Percentiles rank a stretch among this genome's conserved stretches.
Evolutionary conservation across 2,113 vertebrate species (phyloP).

Genomic region (Tautogolabrus adspersus): DNA sequence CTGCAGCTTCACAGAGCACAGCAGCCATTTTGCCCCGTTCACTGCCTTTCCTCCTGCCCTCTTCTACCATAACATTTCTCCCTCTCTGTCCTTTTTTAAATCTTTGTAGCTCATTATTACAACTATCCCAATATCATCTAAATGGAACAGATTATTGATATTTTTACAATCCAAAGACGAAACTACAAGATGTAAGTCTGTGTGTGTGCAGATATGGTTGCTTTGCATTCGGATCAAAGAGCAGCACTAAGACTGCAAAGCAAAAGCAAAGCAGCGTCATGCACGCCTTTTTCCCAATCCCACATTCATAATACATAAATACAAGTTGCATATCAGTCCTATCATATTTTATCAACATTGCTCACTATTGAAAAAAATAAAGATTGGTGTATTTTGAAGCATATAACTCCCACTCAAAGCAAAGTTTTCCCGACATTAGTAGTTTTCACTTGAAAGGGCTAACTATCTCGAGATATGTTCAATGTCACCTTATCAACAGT

Average conservation of each 20-base stretch:
- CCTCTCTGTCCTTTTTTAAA: constrained; percentile 26
- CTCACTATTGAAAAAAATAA: constrained; percentile 19
- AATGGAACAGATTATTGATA: constrained; percentile 6
- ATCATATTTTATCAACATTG: constrained; percentile 4
- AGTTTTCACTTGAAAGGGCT: neutral
- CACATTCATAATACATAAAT: constrained; percentile 21
- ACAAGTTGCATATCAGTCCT: constrained; percentile 9
- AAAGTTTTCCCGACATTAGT: neutral
- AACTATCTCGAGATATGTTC: neutral
- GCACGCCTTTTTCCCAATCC: constrained; percentile 40
- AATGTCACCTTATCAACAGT: too few relatives aligned
- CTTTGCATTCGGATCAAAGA: constrained; percentile 50
- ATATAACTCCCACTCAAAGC: neutral
- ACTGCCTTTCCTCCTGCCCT: constrained; percentile 43
- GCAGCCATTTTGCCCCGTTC: constrained; percentile 69
- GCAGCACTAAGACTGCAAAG: constrained; percentile 34
- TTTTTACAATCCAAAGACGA: constrained; percentile 47
- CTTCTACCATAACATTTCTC: constrained; percentile 39
- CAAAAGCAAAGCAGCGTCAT: constrained; percentile 38
- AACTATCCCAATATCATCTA: neutral
- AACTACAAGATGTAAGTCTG: constrained; percentile 35
- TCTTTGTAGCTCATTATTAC: neutral
- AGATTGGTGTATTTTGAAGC: neutral
- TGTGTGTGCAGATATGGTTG: constrained; percentile 36
- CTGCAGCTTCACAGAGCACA: constrained; percentile 70